Conservation (phyloP, 2,113 vertebrate species). For the Vulpes lagopus region DNA sequence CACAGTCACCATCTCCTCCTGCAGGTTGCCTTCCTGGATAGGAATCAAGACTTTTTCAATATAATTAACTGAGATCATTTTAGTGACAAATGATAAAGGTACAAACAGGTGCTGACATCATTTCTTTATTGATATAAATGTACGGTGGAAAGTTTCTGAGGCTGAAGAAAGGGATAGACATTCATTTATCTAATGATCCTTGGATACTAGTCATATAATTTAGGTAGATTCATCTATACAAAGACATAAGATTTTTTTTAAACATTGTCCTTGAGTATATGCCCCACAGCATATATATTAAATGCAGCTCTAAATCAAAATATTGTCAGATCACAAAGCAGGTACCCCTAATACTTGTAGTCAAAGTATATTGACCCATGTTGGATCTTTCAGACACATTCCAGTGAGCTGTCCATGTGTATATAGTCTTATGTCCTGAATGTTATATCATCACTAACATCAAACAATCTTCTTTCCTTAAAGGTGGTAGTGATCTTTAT, state of each 20-base stretch:
- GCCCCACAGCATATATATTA: too few species aligned
- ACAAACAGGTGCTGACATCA: background rate
- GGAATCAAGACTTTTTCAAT: background rate
- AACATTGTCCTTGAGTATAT: background rate
- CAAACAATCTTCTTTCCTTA: background rate
- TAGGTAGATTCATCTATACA: background rate
- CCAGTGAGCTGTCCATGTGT: background rate
- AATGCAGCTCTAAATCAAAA: background rate
- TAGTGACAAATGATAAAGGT: background rate
- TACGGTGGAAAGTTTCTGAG: background rate
- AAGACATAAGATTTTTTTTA: background rate
- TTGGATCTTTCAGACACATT: background rate
- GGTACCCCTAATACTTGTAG: background rate
- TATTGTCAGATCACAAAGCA: background rate
- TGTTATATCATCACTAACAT: background rate
- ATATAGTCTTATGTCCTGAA: background rate
- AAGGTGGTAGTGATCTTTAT: background rate
- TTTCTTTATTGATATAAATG: background rate
- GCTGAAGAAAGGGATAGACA: background rate
- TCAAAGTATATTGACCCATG: rapidly evolving
- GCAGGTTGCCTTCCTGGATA: background rate
- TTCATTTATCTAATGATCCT: background rate
- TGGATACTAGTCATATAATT: background rate
- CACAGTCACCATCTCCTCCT: too few species aligned
- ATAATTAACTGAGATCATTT: background rate